Conservation (phyloP, 2,888 invertebrate genomes). For the Ochropacha duplaris region DNA sequence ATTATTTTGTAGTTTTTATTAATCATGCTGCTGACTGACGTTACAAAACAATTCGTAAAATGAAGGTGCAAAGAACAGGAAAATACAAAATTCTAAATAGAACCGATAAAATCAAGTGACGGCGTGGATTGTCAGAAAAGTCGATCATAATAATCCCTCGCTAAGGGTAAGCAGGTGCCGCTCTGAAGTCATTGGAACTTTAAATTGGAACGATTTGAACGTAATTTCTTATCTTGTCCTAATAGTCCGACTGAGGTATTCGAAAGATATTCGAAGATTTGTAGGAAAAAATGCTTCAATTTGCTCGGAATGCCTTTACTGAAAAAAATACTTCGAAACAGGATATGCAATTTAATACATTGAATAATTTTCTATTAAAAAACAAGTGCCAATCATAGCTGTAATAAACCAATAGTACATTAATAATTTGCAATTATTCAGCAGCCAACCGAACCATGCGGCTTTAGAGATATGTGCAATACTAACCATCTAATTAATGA, state of each 20-base stretch:
- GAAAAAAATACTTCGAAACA: not conserved
- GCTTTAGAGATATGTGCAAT: not conserved
- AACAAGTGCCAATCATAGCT: not conserved
- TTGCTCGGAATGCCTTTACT: not conserved
- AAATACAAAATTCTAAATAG: slow-evolving; percentile 2
- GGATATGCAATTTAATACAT: not conserved
- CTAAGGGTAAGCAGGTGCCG: slow-evolving; percentile 5
- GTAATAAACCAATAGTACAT: not conserved
- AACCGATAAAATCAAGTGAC: slow-evolving; percentile 4
- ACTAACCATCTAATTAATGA: not conserved
- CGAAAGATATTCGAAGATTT: not conserved
- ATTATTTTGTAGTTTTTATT: too few relatives aligned
- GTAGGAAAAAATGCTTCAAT: not conserved
- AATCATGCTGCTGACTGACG: too few relatives aligned
- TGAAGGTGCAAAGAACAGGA: slow-evolving; percentile 24
- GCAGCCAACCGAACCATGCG: not conserved
- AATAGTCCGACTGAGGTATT: not conserved
- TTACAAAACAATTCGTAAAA: slow-evolving; percentile 11
- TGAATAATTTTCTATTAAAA: not conserved
- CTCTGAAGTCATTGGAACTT: slow-evolving; percentile 5
- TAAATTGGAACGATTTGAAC: slow-evolving; percentile 6
- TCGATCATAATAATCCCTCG: slow-evolving; percentile 5
- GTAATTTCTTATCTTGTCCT: slow-evolving; percentile 4
- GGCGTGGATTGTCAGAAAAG: slow-evolving; percentile 5
- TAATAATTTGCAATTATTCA: not conserved